Base-by-base conservation (phyloP, 1,140 invertebrate species). In the Gonatopus flavifemur region DNA sequence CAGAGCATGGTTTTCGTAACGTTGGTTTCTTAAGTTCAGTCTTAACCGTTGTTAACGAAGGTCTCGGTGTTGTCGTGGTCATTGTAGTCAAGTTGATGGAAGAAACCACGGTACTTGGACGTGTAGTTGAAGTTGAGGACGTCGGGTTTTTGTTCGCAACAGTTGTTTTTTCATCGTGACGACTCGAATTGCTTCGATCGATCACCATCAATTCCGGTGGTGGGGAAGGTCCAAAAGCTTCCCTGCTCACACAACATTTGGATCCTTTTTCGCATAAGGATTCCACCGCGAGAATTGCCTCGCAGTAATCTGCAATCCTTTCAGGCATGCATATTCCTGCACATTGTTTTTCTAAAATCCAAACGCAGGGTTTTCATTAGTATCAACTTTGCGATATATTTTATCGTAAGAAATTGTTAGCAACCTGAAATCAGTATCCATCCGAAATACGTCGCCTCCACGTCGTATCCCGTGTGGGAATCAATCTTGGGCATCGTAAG, bases 251-350 rank as follows among this genome's bases (percentile, higher is more conserved):
- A 67, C 89, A 91, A 74, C 90, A 91, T 45, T 83, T 81, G 39
- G 85, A 80, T 8, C 85, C 86, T 13, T 83, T 66, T 58, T 88
- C 85, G 67, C 90, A 93, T 0, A 93, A 76, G 4, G 79, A 81
- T 12, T 80, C 74, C 1, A 85, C 82, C 32, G 86, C 86, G 5
- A 94, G 67, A 45, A 92, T 88, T 0, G 89, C 90, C 59, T 93
- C 89, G 66, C 91, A 94, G 67, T 93, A 94, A 60, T 87, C 84
- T 0, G 89, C 86, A 40, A 93, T 87, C 4, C 85, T 80, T 37
- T 89, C 84, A 1, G 88, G 86, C 49, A 93, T 90, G 59, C 92
- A 95, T 7, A 93, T 85, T 1, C 91, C 90, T 0, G 86, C 84
- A 67, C 90, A 93, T 8, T 80, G 77, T 70, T 84, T 85, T 12